Percentiles rank a stretch among this genome's conserved stretches.
These are phyloP conservation scores for Drosophila nigritarsus DNA, from an alignment of 2,888 invertebrate genomes.

Conservation along the genomic window DNA sequence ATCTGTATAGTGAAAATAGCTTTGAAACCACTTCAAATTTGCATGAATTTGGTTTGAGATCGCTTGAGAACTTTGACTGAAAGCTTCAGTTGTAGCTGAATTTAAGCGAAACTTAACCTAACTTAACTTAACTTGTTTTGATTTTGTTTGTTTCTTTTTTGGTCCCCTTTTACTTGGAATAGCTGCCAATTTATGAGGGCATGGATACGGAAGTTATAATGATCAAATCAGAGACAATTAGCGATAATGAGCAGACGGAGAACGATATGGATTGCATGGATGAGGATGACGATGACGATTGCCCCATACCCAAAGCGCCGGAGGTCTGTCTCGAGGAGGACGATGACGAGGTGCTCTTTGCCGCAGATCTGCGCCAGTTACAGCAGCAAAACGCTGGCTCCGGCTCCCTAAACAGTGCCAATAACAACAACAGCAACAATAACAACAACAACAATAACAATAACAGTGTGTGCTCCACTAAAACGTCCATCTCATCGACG, in stretches of 20 bases:
- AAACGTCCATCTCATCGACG: constrained; percentile 64
- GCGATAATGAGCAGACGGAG: constrained; percentile 84
- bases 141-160: neutral
- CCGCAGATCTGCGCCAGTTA: constrained; percentile 78
- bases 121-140: neutral
- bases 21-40: no score
- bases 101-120: neutral
- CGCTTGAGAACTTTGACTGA: neutral
- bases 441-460: constrained; percentile 18
- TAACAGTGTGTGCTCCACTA: constrained; percentile 53
- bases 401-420: constrained; percentile 14
- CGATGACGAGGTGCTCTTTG: constrained; percentile 82
- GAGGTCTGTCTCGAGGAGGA: constrained; percentile 85
- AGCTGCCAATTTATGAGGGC: constrained; percentile 73
- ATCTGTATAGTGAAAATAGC: neutral
- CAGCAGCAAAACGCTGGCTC: constrained; percentile 43
- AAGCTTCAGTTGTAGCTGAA: neutral
- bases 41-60: neutral
- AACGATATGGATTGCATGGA: constrained; percentile 77
- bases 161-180: neutral
- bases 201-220: constrained; percentile 84
- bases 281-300: constrained; percentile 84
- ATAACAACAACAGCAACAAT: constrained; percentile 7
- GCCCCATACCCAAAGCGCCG: constrained; percentile 83
- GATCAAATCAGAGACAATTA: constrained; percentile 84